Evolutionary conservation across 2,888 invertebrate genomes (phyloP).

Genomic region (Dioctria rufipes): DNA sequence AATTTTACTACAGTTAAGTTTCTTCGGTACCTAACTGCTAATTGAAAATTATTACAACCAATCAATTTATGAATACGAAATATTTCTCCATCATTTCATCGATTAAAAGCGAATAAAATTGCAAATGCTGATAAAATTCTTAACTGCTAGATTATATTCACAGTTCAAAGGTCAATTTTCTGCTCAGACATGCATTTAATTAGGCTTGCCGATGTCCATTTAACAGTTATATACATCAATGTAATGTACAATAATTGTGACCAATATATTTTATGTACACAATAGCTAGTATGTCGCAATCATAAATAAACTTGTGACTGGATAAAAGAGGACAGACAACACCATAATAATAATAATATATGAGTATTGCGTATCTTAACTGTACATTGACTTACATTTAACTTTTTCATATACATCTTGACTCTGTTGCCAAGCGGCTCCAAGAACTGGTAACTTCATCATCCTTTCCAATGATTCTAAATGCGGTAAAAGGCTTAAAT

Average conservation of each 20-base stretch:
- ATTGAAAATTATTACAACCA: background rate
- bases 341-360: no score
- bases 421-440: constrained; percentile 74
- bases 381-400: constrained; percentile 71
- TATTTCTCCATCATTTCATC: background rate
- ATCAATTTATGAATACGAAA: no score
- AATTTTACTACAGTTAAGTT: background rate
- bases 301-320: no score
- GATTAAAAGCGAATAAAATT: background rate
- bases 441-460: constrained; percentile 74
- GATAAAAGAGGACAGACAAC: no score
- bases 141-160: background rate
- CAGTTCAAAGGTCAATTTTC: constrained; percentile 47
- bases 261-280: background rate
- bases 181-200: constrained; percentile 44
- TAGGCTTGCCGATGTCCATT: constrained; percentile 1
- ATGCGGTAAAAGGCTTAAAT: constrained; percentile 70
- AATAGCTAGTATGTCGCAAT: no score
- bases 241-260: constrained; percentile 17
- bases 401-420: constrained; percentile 75
- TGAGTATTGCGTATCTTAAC: background rate
- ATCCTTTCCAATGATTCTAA: constrained; percentile 75
- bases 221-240: constrained; percentile 20
- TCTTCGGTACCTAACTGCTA: background rate
- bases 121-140: no score